phyloP scores from a whole-genome alignment of 2,797 vertebrate species.

The Halcyon chelicuti region DNA sequence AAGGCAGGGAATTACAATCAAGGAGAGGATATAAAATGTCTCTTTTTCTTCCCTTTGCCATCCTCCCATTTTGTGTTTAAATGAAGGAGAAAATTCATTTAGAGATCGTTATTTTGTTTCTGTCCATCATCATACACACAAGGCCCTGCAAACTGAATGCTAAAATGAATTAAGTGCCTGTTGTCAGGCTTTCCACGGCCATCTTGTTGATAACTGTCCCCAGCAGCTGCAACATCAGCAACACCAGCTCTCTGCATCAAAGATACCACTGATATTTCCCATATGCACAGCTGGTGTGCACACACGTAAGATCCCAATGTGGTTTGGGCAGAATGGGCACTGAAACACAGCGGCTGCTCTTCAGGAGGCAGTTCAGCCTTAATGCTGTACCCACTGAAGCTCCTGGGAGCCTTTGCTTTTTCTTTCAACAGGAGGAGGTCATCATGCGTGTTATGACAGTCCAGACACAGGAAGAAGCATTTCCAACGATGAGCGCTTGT shows the following conservation, averaged over 20 bases:
- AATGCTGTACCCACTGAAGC: neutral
- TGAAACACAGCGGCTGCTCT: neutral
- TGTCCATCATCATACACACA: neutral
- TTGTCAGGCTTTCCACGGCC: slow-evolving; percentile 12
- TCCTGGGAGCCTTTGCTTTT: neutral
- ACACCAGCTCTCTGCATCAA: neutral
- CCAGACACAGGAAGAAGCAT: neutral
- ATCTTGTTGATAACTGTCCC: slow-evolving; percentile 10
- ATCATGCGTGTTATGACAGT: rapidly evolving
- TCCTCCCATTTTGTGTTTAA: slow-evolving; percentile 44
- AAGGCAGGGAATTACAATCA: slow-evolving; percentile 63
- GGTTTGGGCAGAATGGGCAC: neutral
- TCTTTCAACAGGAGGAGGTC: neutral
- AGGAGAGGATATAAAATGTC: slow-evolving; percentile 51
- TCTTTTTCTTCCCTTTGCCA: neutral
- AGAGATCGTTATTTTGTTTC: slow-evolving; percentile 45
- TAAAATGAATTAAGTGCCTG: slow-evolving; percentile 44
- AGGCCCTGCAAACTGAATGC: slow-evolving; percentile 15
- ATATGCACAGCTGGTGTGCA: neutral
- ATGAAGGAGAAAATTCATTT: slow-evolving; percentile 53
- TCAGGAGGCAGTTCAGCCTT: neutral
- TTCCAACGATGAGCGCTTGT: neutral
- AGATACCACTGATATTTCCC: neutral
- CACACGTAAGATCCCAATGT: neutral
- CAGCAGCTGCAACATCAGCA: neutral